Conservation (phyloP, 2,113 vertebrate species). For the Alethe castanea region DNA sequence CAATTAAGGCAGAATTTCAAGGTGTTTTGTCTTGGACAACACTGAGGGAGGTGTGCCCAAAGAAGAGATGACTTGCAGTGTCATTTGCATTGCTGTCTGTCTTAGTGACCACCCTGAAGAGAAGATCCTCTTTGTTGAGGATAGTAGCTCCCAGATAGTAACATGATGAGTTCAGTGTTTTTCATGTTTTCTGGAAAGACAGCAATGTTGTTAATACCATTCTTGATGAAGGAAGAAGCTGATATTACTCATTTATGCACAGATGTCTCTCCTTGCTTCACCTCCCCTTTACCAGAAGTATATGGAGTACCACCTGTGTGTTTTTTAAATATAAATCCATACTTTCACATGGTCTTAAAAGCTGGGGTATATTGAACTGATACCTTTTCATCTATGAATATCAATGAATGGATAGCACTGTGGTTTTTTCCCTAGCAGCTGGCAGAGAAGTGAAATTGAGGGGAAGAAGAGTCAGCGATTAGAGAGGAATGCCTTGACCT, state of each 20-base stretch:
- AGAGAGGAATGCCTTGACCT: conserved; percentile 18
- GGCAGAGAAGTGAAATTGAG: not conserved
- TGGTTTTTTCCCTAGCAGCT: not conserved
- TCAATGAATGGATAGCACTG: not conserved
- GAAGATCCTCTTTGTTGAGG: not conserved
- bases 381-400: not conserved
- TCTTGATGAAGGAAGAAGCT: not conserved
- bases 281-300: not conserved
- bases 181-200: not conserved
- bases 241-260: not conserved
- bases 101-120: not conserved
- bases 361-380: not conserved
- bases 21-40: not conserved
- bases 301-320: not conserved
- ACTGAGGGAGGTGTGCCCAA: not conserved
- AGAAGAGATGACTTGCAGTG: not conserved
- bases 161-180: not conserved
- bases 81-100: not conserved
- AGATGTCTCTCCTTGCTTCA: not conserved
- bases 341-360: not conserved
- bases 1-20: not conserved
- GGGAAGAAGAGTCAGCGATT: not conserved
- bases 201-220: not conserved
- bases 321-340: not conserved
- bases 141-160: not conserved